phyloP scores from a whole-genome alignment of 1,140 invertebrate species.

The Elysia chlorotica region DNA sequence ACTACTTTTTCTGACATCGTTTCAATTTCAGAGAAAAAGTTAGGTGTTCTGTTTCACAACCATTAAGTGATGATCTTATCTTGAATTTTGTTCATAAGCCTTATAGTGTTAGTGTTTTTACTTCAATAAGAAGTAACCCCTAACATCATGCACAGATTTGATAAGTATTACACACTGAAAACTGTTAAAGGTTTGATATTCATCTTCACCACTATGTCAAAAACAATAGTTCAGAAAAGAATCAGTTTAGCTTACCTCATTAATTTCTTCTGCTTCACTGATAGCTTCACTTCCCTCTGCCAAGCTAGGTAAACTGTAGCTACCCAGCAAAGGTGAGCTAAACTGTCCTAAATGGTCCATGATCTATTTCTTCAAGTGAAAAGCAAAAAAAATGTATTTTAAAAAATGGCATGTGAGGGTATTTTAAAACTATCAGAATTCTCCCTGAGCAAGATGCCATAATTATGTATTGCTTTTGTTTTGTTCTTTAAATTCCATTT shows the following conservation, averaged over 20 bases:
- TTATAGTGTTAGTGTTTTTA: too few relatives aligned
- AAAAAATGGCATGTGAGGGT: background rate
- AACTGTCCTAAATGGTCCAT: constrained; percentile 16
- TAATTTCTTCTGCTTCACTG: constrained; percentile 49
- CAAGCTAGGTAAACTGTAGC: constrained; percentile 47
- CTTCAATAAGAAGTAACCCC: too few relatives aligned
- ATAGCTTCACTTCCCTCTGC: constrained; percentile 50
- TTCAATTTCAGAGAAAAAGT: background rate
- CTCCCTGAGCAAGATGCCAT: background rate
- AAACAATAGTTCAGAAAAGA: too few relatives aligned
- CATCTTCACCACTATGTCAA: too few relatives aligned
- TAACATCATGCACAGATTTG: too few relatives aligned
- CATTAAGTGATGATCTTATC: too few relatives aligned
- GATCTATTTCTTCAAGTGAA: background rate
- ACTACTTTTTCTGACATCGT: background rate
- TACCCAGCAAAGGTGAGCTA: constrained; percentile 26
- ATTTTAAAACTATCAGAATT: background rate
- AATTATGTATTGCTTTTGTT: too few relatives aligned
- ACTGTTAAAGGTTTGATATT: too few relatives aligned
- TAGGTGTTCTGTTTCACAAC: background rate
- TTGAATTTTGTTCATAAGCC: too few relatives aligned
- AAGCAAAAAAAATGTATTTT: background rate
- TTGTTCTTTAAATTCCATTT: too few relatives aligned
- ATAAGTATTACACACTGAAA: too few relatives aligned
- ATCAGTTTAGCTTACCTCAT: constrained; percentile 33